phyloP scores from a whole-genome alignment of 2,113 vertebrate genomes.

The Vulpes vulpes region DNA sequence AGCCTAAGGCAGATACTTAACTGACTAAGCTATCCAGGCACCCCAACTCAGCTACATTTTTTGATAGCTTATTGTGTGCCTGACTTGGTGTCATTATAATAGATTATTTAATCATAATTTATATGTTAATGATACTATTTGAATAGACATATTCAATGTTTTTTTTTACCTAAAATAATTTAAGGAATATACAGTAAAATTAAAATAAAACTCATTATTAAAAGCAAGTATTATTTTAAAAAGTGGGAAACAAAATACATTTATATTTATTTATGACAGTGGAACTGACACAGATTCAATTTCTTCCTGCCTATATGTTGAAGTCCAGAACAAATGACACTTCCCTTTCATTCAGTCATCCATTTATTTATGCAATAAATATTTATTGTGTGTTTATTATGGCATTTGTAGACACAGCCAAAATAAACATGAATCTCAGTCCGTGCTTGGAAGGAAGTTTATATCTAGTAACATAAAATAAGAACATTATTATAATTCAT shows the following conservation, averaged over 20 bases:
- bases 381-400: conserved; percentile 24
- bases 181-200: not conserved
- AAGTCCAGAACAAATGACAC: not conserved
- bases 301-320: not conserved
- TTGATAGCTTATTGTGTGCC: not conserved
- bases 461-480: conserved; percentile 3
- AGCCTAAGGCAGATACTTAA: no score
- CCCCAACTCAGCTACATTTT: not conserved
- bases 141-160: not conserved
- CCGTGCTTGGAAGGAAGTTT: not conserved
- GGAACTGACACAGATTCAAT: not conserved
- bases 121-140: conserved; percentile 21
- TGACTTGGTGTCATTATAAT: not conserved
- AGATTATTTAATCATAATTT: not conserved
- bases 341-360: not conserved
- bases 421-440: conserved; percentile 28
- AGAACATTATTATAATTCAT: not conserved
- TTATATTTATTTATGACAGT: not conserved
- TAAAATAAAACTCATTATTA: not conserved
- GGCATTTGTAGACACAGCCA: not conserved
- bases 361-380: conserved; percentile 25
- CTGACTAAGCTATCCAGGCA: no score
- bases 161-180: conserved; percentile 5
- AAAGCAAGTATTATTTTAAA: conserved; percentile 24
- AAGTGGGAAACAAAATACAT: not conserved